These are phyloP conservation scores for Siniperca knerii DNA, from an alignment of 2,113 vertebrate genomes.

Conservation along the genomic window DNA sequence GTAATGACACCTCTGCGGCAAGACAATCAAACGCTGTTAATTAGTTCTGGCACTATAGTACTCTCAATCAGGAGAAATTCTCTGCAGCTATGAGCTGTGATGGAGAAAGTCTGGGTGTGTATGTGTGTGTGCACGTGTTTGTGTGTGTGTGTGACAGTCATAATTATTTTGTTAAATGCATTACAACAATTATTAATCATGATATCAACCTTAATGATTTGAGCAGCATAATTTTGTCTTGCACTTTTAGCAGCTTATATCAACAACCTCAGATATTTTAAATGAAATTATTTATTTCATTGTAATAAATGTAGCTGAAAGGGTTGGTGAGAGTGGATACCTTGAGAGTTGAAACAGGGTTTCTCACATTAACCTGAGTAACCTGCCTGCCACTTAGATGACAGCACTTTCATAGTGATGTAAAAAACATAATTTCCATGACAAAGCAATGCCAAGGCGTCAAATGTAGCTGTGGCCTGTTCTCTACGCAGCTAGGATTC, in stretches of 20 bases:
- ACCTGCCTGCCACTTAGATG: slow-evolving; percentile 30
- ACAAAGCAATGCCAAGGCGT: slow-evolving; percentile 17
- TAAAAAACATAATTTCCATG: slow-evolving; percentile 15
- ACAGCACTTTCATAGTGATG: neutral
- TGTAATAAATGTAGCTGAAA: slow-evolving; percentile 1
- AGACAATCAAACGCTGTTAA: slow-evolving; percentile 76
- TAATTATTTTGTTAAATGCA: slow-evolving; percentile 49
- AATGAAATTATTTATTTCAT: slow-evolving; percentile 22
- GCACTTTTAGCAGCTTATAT: slow-evolving; percentile 29
- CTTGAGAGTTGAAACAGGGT: slow-evolving; percentile 11
- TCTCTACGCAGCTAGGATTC: slow-evolving; percentile 14
- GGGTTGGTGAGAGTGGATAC: neutral
- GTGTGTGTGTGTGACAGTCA: slow-evolving; percentile 23
- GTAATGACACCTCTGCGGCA: slow-evolving; percentile 75
- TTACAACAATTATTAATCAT: slow-evolving; percentile 58
- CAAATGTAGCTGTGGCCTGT: slow-evolving; percentile 9
- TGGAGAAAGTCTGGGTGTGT: slow-evolving; percentile 26
- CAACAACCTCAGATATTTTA: neutral
- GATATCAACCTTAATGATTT: slow-evolving; percentile 48
- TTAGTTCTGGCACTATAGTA: slow-evolving; percentile 67
- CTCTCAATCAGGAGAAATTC: slow-evolving; percentile 70
- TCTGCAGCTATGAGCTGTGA: slow-evolving; percentile 56
- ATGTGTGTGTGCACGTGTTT: neutral
- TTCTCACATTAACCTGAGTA: slow-evolving; percentile 27
- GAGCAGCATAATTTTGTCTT: slow-evolving; percentile 15